Percentiles rank a stretch among this genome's conserved stretches.
Evolutionary conservation across 2,113 vertebrate genomes (phyloP).

Genomic region (Microtus pennsylvanicus): DNA sequence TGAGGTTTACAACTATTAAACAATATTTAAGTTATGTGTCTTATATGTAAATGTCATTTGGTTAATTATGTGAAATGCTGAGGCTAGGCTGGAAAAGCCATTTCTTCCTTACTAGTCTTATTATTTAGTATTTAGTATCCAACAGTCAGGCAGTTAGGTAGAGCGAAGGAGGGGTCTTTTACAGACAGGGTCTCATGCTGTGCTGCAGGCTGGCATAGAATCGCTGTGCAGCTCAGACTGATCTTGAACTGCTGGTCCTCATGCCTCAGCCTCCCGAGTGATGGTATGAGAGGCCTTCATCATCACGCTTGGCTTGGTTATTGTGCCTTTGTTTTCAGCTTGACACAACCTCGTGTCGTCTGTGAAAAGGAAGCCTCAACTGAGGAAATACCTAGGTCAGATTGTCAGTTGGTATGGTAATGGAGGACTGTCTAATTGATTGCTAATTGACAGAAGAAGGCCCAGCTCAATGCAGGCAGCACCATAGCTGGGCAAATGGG

Average conservation of each 20-base stretch:
- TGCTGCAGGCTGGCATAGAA: not conserved
- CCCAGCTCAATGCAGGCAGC: not conserved
- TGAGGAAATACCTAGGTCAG: not conserved
- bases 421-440: no score
- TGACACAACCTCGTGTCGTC: not conserved
- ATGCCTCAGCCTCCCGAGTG: not conserved
- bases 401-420: no score
- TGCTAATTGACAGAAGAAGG: not conserved
- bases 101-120: constrained; percentile 28
- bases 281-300: not conserved
- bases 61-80: not conserved
- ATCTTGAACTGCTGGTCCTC: not conserved
- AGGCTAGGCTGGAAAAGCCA: constrained; percentile 33
- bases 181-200: not conserved
- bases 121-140: not conserved
- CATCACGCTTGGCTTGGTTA: not conserved
- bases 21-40: not conserved
- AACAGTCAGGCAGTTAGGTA: constrained; percentile 27
- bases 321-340: not conserved
- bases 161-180: not conserved
- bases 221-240: not conserved
- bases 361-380: not conserved
- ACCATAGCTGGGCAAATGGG: not conserved
- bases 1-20: constrained; percentile 24
- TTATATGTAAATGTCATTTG: not conserved